A percentile compares a stretch with the other conserved stretches of the same genome.
Conservation (phyloP, 2,113 vertebrate genomes). For the Anser brachyrhynchus region DNA sequence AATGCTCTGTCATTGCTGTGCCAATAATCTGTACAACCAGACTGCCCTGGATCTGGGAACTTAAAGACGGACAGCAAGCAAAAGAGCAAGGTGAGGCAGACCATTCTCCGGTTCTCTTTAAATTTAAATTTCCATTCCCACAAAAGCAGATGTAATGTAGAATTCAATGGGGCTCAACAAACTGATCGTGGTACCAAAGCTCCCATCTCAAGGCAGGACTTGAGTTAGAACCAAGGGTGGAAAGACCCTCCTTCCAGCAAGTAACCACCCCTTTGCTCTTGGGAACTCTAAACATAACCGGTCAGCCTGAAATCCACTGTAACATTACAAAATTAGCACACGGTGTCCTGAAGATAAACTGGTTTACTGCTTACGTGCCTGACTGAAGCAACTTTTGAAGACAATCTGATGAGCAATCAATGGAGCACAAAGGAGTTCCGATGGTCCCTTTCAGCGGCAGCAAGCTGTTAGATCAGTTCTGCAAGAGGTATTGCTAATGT, state of each 20-base stretch:
- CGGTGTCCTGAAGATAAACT: not conserved
- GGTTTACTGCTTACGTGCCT: not conserved
- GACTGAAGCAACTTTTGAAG: not conserved
- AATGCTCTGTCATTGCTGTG: not conserved
- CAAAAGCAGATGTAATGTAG: not conserved
- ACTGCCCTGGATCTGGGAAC: not conserved
- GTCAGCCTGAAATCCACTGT: not conserved
- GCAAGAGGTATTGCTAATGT: not conserved
- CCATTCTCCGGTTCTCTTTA: not conserved
- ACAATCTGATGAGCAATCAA: not conserved
- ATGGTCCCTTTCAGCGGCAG: not conserved
- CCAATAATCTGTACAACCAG: not conserved
- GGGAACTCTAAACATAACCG: not conserved
- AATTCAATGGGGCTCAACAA: not conserved
- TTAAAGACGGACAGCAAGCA: accelerated
- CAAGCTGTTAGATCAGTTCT: not conserved
- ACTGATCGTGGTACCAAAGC: not conserved
- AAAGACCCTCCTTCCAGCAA: not conserved
- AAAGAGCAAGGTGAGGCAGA: not conserved
- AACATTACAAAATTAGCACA: not conserved
- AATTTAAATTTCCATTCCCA: not conserved
- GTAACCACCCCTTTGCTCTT: not conserved
- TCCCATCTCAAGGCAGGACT: not conserved
- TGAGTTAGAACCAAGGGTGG: not conserved
- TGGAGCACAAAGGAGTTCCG: not conserved